Evolutionary conservation across 2,113 vertebrate species (phyloP), one percentile per base, ranked within the genome.

Genomic region (Neomonachus schauinslandi): DNA sequence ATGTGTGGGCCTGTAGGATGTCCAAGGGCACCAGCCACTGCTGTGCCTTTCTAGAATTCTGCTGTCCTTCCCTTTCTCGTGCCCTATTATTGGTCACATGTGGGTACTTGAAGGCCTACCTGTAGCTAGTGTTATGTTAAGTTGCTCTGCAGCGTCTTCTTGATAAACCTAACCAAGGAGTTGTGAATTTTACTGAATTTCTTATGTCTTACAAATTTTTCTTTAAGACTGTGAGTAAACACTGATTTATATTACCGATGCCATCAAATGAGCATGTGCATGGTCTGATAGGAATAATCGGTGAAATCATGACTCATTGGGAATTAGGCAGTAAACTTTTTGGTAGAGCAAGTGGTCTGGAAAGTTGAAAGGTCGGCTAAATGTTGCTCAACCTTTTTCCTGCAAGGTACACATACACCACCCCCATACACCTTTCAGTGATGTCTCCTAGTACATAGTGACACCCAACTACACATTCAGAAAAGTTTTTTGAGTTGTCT

Each of bases 141-240:
- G 5, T 94, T 80, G 81, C 16, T 95, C 39, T 82, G 11, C 26
- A 77, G 42, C 85, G 19, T 36, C 87, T 53, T 69, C 84, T 92
- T 39, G 39, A 61, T 65, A 91, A 93, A 53, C 4, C 7, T 92
- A n/a, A 90, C 36, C 84, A 55, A 92, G 55, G 81, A 81, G 22
- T 91, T 89, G 71, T 59, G 61, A 39, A 69, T 96, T 83, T 96
- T 88, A n/a, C 42, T 71, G 82, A 89, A 24, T 92, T 92, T 76
- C 53, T 71, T 93, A 59, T 15, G n/a, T 51, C 85, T 74, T 87
- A 49, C 2, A 28, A 26, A 53, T 28, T 26, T 86, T 63, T 28
- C 79, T 90, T 71, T 88, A 91, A 94, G 55, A 55, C 8, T 3
- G 2, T 36, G 51, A 80, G 63, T 19, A 92, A 85, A 57, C n/a